Evolutionary conservation across 2,888 invertebrate genomes (phyloP).

Genomic region (Machimus rusticus): DNA sequence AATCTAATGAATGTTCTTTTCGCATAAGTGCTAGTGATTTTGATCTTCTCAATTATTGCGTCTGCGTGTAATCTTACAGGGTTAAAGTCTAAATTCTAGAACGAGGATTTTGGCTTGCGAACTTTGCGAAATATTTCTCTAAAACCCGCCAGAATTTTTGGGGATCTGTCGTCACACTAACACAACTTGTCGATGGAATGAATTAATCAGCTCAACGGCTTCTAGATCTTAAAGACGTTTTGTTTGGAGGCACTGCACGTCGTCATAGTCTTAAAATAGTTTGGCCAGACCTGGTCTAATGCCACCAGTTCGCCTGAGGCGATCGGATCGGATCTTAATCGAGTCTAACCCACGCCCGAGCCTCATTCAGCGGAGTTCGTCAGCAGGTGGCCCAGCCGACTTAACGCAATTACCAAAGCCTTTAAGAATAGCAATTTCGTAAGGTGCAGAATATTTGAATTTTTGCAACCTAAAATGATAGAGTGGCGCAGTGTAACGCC

Average conservation of each 20-base stretch:
- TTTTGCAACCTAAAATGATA: neutral
- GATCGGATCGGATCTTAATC: neutral
- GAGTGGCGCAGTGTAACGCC: neutral
- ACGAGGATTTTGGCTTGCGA: neutral
- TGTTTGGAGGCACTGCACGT: neutral
- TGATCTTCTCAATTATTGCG: neutral
- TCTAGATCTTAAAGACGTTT: neutral
- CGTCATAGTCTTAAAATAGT: conserved; percentile 25
- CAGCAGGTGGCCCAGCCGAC: neutral
- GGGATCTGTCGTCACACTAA: neutral
- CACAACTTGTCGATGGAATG: neutral
- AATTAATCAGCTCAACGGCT: neutral
- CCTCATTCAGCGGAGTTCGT: neutral
- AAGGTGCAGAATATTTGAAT: neutral
- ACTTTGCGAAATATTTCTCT: neutral
- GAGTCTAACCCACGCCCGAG: neutral
- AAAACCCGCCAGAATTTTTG: neutral
- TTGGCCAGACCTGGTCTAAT: neutral
- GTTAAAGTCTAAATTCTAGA: neutral
- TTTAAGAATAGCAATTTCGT: neutral
- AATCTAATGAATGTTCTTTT: neutral
- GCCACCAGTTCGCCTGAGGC: neutral
- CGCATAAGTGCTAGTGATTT: neutral
- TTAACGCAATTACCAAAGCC: neutral
- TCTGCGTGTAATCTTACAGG: neutral